These are phyloP conservation scores for Mus musculus DNA, from an alignment of 2,113 vertebrate species.

Conservation along the genomic window DNA sequence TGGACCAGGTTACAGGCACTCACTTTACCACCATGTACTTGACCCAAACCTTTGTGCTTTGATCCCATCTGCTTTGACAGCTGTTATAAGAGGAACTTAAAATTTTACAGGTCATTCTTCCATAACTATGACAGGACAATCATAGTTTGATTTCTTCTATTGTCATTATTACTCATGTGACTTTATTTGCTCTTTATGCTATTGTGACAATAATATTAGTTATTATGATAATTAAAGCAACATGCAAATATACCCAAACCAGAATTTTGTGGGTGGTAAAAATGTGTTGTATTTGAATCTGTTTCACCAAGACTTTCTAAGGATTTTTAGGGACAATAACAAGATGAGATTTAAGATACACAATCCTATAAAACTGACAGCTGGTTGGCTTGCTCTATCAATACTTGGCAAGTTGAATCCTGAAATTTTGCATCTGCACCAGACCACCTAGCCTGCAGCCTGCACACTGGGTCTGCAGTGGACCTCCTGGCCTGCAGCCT, in stretches of 20 bases:
- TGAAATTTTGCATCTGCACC: not conserved
- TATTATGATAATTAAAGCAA: slow-evolving; percentile 22
- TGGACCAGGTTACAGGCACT: not conserved
- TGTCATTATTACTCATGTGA: not conserved
- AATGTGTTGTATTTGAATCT: slow-evolving; percentile 2
- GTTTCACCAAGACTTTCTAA: slow-evolving; percentile 31
- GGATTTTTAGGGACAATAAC: slow-evolving; percentile 13
- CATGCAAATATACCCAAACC: not conserved
- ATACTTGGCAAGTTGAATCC: not conserved
- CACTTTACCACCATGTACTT: not conserved
- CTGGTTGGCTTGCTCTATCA: not conserved
- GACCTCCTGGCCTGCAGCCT: too few relatives aligned
- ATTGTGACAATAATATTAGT: not conserved
- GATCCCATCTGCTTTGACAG: not conserved
- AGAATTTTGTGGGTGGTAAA: not conserved
- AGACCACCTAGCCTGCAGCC: not conserved
- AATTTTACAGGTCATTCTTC: not conserved
- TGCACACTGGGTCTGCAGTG: too few relatives aligned
- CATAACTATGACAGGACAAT: not conserved
- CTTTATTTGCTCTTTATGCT: not conserved
- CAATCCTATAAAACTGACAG: not conserved
- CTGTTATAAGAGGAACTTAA: not conserved
- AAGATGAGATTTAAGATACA: not conserved
- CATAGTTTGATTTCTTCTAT: not conserved
- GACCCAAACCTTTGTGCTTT: not conserved